These are phyloP conservation scores for Bembecia ichneumoniformis DNA, from an alignment of 2,888 invertebrate species.

Conservation along the genomic window DNA sequence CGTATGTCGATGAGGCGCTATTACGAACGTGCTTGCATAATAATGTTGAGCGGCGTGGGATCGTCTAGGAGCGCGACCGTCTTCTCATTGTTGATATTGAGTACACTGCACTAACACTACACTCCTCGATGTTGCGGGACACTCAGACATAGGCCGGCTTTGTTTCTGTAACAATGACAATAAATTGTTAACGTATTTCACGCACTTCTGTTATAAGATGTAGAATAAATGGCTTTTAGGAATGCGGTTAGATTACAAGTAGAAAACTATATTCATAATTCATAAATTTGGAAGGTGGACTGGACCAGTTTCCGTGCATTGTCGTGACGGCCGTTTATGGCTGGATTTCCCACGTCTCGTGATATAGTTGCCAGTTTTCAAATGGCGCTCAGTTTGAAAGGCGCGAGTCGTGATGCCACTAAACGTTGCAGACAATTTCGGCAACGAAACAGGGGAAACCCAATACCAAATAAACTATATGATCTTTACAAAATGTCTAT, in stretches of 20 bases:
- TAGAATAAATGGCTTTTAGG: background rate
- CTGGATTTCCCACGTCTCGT: conserved; percentile 59
- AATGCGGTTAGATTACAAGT: background rate
- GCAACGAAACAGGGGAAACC: conserved; percentile 47
- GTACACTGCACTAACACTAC: conserved; percentile 42
- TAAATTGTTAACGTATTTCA: background rate
- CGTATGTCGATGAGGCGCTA: conserved; percentile 20
- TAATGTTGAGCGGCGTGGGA: conserved; percentile 31
- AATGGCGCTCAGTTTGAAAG: conserved; percentile 63
- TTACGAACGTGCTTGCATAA: conserved; percentile 49
- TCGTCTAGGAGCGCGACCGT: conserved; percentile 33
- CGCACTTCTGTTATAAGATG: background rate
- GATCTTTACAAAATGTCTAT: conserved; percentile 3
- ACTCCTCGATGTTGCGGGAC: conserved; percentile 11
- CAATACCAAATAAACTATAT: conserved; percentile 17
- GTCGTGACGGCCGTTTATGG: conserved; percentile 32
- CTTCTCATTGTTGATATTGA: conserved; percentile 39
- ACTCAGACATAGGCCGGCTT: conserved; percentile 17
- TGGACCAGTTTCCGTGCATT: conserved; percentile 27
- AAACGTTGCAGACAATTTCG: conserved; percentile 34
- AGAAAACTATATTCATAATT: background rate
- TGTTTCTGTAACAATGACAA: conserved; percentile 44
- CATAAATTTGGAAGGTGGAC: conserved; percentile 8
- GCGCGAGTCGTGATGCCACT: conserved; percentile 57
- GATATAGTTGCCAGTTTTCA: conserved; percentile 57